Evolutionary conservation across 2,888 invertebrate genomes (phyloP).

Genomic region (Heliconius aoede): DNA sequence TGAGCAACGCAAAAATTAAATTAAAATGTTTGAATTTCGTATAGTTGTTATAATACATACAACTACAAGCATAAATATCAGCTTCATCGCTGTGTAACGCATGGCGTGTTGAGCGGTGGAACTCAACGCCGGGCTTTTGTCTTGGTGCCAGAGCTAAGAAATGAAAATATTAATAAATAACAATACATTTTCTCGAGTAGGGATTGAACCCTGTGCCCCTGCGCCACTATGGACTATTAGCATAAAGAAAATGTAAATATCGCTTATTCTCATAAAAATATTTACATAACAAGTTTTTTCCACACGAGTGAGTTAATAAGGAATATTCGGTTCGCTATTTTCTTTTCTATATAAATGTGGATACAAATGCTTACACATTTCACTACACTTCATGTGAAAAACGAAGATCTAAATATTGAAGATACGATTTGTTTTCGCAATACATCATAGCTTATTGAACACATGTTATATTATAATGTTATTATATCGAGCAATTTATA

Average conservation of each 20-base stretch:
- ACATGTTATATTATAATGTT: not conserved
- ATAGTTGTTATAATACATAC: constrained; percentile 4
- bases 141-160: no score
- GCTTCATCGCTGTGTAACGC: no score
- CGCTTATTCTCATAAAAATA: not conserved
- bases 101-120: no score
- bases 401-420: not conserved
- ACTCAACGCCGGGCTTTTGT: no score
- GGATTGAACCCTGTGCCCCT: no score
- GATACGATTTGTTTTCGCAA: not conserved
- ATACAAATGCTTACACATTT: not conserved
- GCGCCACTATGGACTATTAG: no score
- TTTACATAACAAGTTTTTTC: constrained; percentile 2
- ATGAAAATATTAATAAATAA: no score
- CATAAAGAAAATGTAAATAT: constrained; percentile 13
- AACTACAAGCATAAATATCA: not conserved
- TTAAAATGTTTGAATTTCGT: constrained; percentile 35
- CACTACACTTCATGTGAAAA: not conserved
- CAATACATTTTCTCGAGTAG: no score
- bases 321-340: not conserved
- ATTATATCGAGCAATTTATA: not conserved
- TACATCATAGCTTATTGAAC: not conserved
- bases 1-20: constrained; percentile 50
- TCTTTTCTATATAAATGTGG: not conserved
- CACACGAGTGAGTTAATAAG: not conserved